These are phyloP conservation scores for Acanthopagrus latus DNA, from an alignment of 2,797 vertebrate genomes.

Conservation along the genomic window DNA sequence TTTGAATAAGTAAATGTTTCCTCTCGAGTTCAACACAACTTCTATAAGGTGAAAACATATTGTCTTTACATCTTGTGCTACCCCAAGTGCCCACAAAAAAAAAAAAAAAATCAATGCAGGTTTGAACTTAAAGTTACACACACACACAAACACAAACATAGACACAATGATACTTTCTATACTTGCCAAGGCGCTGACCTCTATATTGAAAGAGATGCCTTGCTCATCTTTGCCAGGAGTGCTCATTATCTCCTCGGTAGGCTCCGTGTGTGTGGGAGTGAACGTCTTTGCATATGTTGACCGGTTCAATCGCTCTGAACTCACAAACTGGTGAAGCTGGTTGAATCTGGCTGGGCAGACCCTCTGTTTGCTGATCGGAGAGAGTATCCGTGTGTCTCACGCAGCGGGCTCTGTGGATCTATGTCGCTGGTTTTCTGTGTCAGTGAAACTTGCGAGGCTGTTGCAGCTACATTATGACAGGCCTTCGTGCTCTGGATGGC, in stretches of 20 bases:
- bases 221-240: constrained; percentile 29
- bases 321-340: not conserved
- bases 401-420: constrained; percentile 40
- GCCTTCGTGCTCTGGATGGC: constrained; percentile 23
- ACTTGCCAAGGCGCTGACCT: constrained; percentile 26
- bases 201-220: constrained; percentile 23
- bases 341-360: not conserved
- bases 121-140: not conserved
- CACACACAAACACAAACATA: constrained; percentile 16
- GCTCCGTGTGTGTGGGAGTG: not conserved
- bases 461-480: constrained; percentile 20
- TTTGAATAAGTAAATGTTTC: not conserved
- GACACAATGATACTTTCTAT: not conserved
- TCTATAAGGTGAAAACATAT: not conserved
- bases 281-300: not conserved
- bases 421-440: constrained; percentile 55
- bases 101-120: not conserved
- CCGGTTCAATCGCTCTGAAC: constrained; percentile 17
- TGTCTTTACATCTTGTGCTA: not conserved
- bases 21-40: not conserved
- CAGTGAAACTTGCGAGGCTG: constrained; percentile 39
- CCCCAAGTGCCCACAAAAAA: not conserved
- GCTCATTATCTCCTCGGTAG: constrained; percentile 1
- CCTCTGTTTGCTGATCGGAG: constrained; percentile 22
- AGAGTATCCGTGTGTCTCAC: constrained; percentile 14